These are phyloP conservation scores for Pachycephus smyrnensis DNA, from an alignment of 2,888 invertebrate genomes.

Conservation along the genomic window DNA sequence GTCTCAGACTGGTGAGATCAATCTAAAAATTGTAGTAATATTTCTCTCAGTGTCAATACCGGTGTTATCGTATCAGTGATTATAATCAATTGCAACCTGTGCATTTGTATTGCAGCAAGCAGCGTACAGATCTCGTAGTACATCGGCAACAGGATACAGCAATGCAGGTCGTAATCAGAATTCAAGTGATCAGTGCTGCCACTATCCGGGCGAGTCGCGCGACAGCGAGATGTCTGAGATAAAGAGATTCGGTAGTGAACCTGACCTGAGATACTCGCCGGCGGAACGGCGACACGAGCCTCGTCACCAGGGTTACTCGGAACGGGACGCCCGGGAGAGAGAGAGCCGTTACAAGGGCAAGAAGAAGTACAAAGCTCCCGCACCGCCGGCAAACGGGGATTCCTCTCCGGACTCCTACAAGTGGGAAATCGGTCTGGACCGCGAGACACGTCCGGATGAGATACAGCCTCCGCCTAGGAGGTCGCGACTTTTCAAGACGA, in stretches of 20 bases:
- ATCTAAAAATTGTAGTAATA: too few species aligned
- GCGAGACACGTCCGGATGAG: slow-evolving; percentile 61
- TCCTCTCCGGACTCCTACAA: slow-evolving; percentile 72
- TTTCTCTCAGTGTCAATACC: too few species aligned
- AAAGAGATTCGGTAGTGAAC: slow-evolving; percentile 80
- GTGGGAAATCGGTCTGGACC: slow-evolving; percentile 69
- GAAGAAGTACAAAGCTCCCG: slow-evolving; percentile 83
- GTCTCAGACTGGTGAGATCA: too few species aligned
- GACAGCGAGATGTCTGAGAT: slow-evolving; percentile 59
- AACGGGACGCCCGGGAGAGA: slow-evolving; percentile 68
- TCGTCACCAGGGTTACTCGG: slow-evolving; percentile 54
- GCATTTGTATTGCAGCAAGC: slow-evolving; percentile 41
- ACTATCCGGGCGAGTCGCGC: slow-evolving; percentile 50
- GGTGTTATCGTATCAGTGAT: too few species aligned
- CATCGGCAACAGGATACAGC: slow-evolving; percentile 47
- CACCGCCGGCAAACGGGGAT: slow-evolving; percentile 70
- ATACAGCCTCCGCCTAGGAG: slow-evolving; percentile 66
- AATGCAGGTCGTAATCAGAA: too few species aligned
- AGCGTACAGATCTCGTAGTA: slow-evolving; percentile 49
- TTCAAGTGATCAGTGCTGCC: slow-evolving; percentile 35
- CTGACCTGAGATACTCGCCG: slow-evolving; percentile 71
- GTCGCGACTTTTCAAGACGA: slow-evolving; percentile 79
- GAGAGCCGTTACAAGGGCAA: slow-evolving; percentile 70
- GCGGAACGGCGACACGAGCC: slow-evolving; percentile 34
- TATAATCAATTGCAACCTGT: too few species aligned